Base-by-base conservation (phyloP, 2,113 vertebrate species). In the Lagopus leucura region DNA sequence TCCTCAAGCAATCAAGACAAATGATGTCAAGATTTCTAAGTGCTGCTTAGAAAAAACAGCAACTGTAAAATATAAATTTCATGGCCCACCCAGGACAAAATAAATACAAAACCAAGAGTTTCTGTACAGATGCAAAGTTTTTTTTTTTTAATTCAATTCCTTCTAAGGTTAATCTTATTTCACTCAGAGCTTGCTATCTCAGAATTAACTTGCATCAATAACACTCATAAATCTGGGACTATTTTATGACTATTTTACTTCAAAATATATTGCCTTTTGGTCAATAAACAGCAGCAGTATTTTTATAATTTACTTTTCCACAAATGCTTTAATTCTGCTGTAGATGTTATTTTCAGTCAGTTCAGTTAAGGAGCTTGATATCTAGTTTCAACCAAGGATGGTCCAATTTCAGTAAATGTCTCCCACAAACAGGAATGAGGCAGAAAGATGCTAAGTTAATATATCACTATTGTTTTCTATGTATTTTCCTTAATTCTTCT, bases 1-100 rank as follows among this genome's bases (percentile, higher is more conserved):
- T 57, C 88, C 86, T 94, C 38, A 90, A 91, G 32, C 5, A 92
- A 69, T 65, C 47, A 87, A 54, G 71, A 71, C 10, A 87, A 88
- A 63, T 63, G 50, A 90, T 5, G 17, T 84, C 63, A 80, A 84
- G 48, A 20, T 92, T 84, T 93, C 45, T 67, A 48, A 81, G 34
- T 50, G 36, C 4, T 82, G 8, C 28, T 84, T 82, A 63, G 55
- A 38, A 78, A 91, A 70, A 92, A 7, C 30, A 81, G 32, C 32
- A 89, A 85, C 82, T 73, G 28, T 60, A 32, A 93, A 65, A 85
- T 20, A 70, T 4, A 81, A 50, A 69, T 90, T 52, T 70, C 34
- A 73, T 30, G 22, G 78, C 38, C 24, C 38, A 67, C 14, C 1
- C 16, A 66, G 74, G 69, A 27, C 7, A 70, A 65, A 28, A 66